Percentiles rank a stretch among this genome's conserved stretches.
phyloP scores from a whole-genome alignment of 2,888 invertebrate species.

The Harpalus rubripes region DNA sequence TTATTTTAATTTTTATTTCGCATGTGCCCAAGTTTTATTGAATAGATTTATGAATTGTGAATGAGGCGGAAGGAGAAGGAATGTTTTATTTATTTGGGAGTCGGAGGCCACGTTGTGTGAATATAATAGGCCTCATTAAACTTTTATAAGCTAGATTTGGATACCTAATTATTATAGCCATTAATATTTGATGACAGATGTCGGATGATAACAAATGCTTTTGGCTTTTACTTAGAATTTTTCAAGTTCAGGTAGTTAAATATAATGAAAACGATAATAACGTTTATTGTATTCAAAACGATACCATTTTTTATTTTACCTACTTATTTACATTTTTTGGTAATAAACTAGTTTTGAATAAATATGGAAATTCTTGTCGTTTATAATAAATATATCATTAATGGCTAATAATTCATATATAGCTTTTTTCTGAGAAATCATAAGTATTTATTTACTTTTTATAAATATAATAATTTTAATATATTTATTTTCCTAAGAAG shows the following conservation, averaged over 20 bases:
- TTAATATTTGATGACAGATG: conserved; percentile 29
- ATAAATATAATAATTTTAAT: no score
- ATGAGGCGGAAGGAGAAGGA: conserved; percentile 23
- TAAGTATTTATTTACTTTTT: no score
- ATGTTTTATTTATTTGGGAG: conserved; percentile 39
- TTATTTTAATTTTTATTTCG: conserved; percentile 44
- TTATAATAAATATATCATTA: no score
- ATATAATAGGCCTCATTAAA: conserved; percentile 20
- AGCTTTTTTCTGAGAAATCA: no score
- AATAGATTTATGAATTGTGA: conserved; percentile 42
- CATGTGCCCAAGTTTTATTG: conserved; percentile 31
- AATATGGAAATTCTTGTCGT: no score
- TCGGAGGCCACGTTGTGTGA: conserved; percentile 19
- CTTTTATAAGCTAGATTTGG: conserved; percentile 21
- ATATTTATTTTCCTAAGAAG: no score
- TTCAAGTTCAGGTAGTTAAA: neutral
- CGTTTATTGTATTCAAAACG: neutral
- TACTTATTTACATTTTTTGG: neutral
- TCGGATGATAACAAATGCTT: conserved; percentile 18
- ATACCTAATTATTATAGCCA: conserved; percentile 36
- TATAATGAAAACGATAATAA: neutral
- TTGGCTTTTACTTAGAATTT: neutral
- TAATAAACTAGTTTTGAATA: no score
- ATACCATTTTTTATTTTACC: neutral
- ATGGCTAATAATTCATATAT: no score